These are phyloP conservation scores for Drosophila atripex DNA, from an alignment of 2,888 invertebrate genomes.

Conservation along the genomic window DNA sequence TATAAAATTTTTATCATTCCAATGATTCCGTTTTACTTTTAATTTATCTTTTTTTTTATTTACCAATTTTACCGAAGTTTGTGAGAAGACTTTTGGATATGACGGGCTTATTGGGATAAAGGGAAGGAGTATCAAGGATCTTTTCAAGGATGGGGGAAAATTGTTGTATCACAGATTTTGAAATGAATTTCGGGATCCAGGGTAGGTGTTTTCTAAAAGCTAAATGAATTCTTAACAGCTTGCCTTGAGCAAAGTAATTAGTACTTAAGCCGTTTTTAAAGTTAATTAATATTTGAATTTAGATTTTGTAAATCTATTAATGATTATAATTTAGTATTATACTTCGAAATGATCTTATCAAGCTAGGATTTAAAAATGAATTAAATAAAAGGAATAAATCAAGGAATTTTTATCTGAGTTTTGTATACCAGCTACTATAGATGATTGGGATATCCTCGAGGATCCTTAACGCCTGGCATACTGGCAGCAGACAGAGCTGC, in stretches of 20 bases:
- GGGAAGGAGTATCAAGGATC: not conserved
- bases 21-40: not conserved
- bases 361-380: not conserved
- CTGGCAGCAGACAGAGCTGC: slow-evolving; percentile 84
- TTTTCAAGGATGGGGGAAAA: not conserved
- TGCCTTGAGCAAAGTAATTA: not conserved
- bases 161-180: slow-evolving; percentile 70
- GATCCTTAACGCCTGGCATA: slow-evolving; percentile 79
- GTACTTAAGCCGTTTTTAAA: too few species aligned
- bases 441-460: not conserved
- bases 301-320: not conserved
- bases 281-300: not conserved
- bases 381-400: not conserved
- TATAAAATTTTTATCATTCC: slow-evolving; percentile 38
- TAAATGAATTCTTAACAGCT: not conserved
- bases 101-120: slow-evolving; percentile 21
- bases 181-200: slow-evolving; percentile 55
- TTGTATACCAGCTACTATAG: not conserved
- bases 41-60: slow-evolving; percentile 3
- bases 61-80: slow-evolving; percentile 22
- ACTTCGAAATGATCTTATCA: not conserved
- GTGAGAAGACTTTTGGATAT: slow-evolving; percentile 53
- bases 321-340: not conserved
- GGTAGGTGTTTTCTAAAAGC: not conserved
- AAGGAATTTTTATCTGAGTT: not conserved